These are phyloP conservation scores for Rutilus rutilus DNA, from an alignment of 2,113 vertebrate genomes.

Conservation along the genomic window DNA sequence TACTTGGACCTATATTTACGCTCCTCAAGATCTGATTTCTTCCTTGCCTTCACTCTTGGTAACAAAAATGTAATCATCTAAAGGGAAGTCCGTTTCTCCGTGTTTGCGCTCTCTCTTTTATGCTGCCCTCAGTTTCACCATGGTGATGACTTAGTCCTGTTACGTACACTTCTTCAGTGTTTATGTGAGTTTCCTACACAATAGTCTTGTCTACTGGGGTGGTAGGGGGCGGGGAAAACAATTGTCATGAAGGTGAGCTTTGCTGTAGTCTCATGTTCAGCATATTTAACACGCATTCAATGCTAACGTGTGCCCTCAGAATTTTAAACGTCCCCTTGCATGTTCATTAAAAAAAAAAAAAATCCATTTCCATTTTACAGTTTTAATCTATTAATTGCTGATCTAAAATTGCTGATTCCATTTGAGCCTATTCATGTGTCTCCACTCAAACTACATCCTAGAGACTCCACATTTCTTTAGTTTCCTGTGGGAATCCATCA, in stretches of 20 bases:
- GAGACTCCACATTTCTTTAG: not conserved
- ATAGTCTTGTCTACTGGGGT: conserved; percentile 25
- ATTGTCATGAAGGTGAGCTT: not conserved
- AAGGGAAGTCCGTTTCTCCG: not conserved
- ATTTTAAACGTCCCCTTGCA: not conserved
- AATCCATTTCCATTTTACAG: not conserved
- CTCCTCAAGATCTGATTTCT: conserved; percentile 20
- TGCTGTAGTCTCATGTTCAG: not conserved
- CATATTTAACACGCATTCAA: not conserved
- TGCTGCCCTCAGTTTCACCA: conserved; percentile 13
- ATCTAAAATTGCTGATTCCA: too few relatives aligned
- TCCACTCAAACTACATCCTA: not conserved
- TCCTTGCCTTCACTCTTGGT: not conserved
- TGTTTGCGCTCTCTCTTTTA: conserved; percentile 4
- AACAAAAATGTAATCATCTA: conserved; percentile 14
- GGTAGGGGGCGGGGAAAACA: conserved; percentile 5
- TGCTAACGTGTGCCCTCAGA: not conserved
- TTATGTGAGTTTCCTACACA: conserved; percentile 39
- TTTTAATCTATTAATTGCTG: conserved; percentile 12
- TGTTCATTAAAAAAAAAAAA: not conserved
- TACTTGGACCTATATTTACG: not conserved
- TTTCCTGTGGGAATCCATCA: not conserved
- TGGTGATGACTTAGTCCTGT: conserved; percentile 45
- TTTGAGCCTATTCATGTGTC: not conserved
- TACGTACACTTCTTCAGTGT: conserved; percentile 38